A percentile compares a stretch with the other conserved stretches of the same genome.
Evolutionary conservation across 2,888 invertebrate species (phyloP).

Genomic region (Temnothorax rugatulus): DNA sequence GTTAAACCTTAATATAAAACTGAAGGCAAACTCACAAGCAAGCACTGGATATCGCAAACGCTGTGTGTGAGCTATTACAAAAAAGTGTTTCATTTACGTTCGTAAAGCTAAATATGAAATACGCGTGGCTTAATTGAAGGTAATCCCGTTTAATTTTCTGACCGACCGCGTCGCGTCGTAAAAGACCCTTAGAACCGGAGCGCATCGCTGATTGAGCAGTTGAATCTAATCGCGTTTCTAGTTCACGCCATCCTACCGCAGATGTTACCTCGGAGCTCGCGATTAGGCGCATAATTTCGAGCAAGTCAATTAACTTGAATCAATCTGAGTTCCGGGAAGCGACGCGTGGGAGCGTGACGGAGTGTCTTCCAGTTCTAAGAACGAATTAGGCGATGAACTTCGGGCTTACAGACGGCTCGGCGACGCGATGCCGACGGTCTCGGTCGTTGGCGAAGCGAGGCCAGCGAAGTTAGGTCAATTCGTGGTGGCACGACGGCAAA

Average conservation of each 20-base stretch:
- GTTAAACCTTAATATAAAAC: background rate
- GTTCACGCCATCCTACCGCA: slow-evolving; percentile 31
- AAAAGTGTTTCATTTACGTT: slow-evolving; percentile 8
- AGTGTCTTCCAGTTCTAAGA: slow-evolving; percentile 63
- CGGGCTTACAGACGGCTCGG: slow-evolving; percentile 45
- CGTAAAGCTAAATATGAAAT: slow-evolving; percentile 1
- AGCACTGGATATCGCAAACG: background rate
- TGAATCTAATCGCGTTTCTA: slow-evolving; percentile 58
- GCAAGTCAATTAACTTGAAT: slow-evolving; percentile 71
- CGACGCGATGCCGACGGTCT: slow-evolving; percentile 46
- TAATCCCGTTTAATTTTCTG: background rate
- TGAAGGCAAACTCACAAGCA: background rate
- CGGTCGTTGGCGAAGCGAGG: slow-evolving; percentile 47
- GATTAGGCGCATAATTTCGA: slow-evolving; percentile 60
- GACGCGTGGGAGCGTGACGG: slow-evolving; percentile 63
- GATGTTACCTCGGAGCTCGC: slow-evolving; percentile 64
- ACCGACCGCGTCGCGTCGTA: background rate
- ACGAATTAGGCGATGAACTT: slow-evolving; percentile 67
- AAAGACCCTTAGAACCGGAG: slow-evolving; percentile 11
- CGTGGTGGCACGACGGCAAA: slow-evolving; percentile 35
- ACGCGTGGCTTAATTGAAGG: background rate
- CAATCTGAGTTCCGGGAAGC: slow-evolving; percentile 69
- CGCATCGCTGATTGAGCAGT: slow-evolving; percentile 18
- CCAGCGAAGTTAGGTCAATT: slow-evolving; percentile 55
- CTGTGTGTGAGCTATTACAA: background rate